Conservation (phyloP, 2,888 invertebrate species). For the Notocelia uddmanniana region DNA sequence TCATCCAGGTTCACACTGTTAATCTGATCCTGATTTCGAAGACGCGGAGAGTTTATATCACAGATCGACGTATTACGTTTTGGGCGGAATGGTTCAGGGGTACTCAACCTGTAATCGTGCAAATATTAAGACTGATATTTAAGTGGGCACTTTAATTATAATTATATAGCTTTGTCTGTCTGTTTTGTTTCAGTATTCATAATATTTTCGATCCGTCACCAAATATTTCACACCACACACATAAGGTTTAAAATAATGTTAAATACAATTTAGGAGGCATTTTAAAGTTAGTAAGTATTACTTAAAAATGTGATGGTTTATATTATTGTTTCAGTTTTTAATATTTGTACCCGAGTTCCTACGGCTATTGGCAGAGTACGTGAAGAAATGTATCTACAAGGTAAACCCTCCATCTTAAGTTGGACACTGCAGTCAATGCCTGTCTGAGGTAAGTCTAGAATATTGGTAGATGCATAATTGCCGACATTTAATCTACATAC, state of each 20-base stretch:
- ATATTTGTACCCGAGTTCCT: background rate
- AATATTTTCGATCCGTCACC: too few species aligned
- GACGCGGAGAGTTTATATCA: constrained; percentile 65
- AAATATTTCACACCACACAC: too few species aligned
- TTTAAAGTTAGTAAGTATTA: background rate
- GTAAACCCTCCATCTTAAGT: too few species aligned
- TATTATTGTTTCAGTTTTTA: background rate
- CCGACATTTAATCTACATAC: too few species aligned
- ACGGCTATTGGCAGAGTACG: too few species aligned
- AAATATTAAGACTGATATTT: background rate
- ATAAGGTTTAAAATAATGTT: too few species aligned
- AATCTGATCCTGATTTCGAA: constrained; percentile 61
- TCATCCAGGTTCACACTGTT: background rate
- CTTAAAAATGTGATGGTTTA: background rate
- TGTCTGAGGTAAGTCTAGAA: background rate
- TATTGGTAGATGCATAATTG: background rate
- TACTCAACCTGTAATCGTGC: constrained; percentile 3
- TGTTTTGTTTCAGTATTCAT: too few species aligned
- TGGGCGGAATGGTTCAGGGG: constrained; percentile 49
- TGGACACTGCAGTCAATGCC: too few species aligned
- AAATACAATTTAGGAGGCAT: too few species aligned
- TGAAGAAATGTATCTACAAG: background rate
- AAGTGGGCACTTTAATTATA: background rate
- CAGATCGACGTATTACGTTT: constrained; percentile 70
- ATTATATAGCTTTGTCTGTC: too few species aligned